A percentile compares a stretch with the other conserved stretches of the same genome.
phyloP scores from a whole-genome alignment of 2,113 vertebrate species.

The Mustela lutreola region DNA sequence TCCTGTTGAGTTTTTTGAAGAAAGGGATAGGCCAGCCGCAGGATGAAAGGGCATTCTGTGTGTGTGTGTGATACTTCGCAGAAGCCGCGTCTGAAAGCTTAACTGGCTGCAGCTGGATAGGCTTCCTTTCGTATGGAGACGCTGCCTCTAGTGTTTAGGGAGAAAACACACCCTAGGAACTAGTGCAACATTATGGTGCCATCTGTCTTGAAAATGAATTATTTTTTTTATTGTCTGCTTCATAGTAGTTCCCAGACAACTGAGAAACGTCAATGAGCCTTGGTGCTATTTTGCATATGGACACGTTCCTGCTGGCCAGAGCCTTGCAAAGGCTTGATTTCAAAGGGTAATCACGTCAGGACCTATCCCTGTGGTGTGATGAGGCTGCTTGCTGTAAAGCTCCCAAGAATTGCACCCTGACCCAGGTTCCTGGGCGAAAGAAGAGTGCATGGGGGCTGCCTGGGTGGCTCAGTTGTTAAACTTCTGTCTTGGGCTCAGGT shows the following conservation, averaged over 20 bases:
- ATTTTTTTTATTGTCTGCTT: constrained; percentile 48
- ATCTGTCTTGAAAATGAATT: constrained; percentile 67
- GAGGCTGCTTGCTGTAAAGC: not conserved
- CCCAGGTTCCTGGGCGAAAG: not conserved
- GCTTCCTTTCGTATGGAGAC: constrained; percentile 27
- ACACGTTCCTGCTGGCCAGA: not conserved
- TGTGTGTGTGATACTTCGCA: not conserved
- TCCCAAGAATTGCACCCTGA: not conserved
- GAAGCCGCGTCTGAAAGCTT: not conserved
- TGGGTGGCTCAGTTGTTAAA: too few species aligned
- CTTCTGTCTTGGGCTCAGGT: too few species aligned
- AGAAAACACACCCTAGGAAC: not conserved
- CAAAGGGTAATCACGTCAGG: not conserved
- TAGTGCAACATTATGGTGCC: constrained; percentile 24
- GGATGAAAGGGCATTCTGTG: too few species aligned
- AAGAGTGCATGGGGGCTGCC: rapidly evolving
- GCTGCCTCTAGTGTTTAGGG: constrained; percentile 69
- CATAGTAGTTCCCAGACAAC: constrained; percentile 41
- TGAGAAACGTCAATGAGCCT: not conserved
- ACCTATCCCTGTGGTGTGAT: not conserved
- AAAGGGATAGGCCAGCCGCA: not conserved
- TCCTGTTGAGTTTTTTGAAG: not conserved
- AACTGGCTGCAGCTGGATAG: not conserved
- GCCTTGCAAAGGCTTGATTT: not conserved
- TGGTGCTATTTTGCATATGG: constrained; percentile 35